Evolutionary conservation across 2,113 vertebrate genomes (phyloP), one percentile per base, ranked within the genome.

Genomic region (Leuciscus idus): DNA sequence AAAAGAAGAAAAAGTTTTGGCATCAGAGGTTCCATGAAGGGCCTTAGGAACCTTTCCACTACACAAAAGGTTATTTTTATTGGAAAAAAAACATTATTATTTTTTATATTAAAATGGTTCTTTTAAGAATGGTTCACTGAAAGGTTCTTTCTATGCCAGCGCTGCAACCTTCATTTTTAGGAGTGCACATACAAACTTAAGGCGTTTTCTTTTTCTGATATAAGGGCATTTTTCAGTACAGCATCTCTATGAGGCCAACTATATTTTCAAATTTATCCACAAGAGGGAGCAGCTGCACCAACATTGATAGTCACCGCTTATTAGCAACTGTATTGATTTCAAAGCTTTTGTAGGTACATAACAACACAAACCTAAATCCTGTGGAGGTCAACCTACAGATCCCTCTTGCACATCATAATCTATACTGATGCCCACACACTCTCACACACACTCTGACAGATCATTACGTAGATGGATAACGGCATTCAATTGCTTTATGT

Each of bases 251-350:
- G 21, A 26, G 50, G 28, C 9, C n/a, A 23, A 48, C 23, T 73
- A 30, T 46, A 39, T 85, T 76, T 75, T 33, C 64, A 84, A 2
- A 7, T 2, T 8, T 61, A 26, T 59, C 90, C 91, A 90, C 85
- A 83, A 84, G 91, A 85, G 77, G 90, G 91, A 26, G 90, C 78
- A 83, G 57, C 84, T 85, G 89, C 50, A 86, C 88, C 55, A 50
- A 73, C 36, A 50, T 30, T 62, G 48, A 33, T 43, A 66, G 19
- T 43, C 68, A 17, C 39, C 2, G 3, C 46, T 28, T 33, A 57
- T 83, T 83, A 79, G 48, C 66, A 23, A 19, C 52, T 75, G 19
- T 68, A 84, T 81, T 73, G 81, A 87, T 84, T 88, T 57, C 13
- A 48, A 57, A 43, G 28, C 68, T 30, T 8, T 79, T 79, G 17